Base-by-base conservation (phyloP, 2,113 vertebrate species). In the Monopterus albus region DNA sequence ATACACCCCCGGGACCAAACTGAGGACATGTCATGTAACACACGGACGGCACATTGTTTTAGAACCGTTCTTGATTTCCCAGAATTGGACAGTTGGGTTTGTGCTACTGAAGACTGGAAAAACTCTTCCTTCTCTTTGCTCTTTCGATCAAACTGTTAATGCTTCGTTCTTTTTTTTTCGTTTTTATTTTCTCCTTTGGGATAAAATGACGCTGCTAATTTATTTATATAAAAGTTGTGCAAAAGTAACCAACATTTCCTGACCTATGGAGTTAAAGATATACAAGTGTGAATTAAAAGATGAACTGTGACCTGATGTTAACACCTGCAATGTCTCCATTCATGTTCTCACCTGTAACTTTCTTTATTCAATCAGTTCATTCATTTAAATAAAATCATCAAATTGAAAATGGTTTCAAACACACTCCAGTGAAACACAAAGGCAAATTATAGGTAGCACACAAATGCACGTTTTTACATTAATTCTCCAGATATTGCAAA, bases 231-330 rank as follows among this genome's bases (percentile, higher is more conserved):
- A 76, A 81, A 84, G 61, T 49, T 91, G 89, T 92, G 80, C 62
- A 82, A 81, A 82, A 82, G 92, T 94, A 91, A 93, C 90, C 90
- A 93, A 93, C 92, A 92, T 95, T 93, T 89, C 90, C 84, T 94
- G 94, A 94, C 91, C 87, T 94, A 8, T 73, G 74, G 75, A 85
- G 70, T 69, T 23, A 17, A 93, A 43, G 42, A 67, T n/a, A n/a
- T n/a, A 40, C 5, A 31, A 31, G 94, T 92, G 91, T 96, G 94
- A 94, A 96, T 96, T 95, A 96, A 95, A 87, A 94, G 65, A 68
- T 73, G 63, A 76, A 72, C 53, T 69, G 47, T 75, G 58, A 70
- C 15, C 59, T 62, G 79, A 79, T 74, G 81, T 74, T 25, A 57
- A 74, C 67, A 85, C 52, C 66, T 59, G 57, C 38, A 14, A 5